Evolutionary conservation across 1,140 invertebrate species (phyloP).

Genomic region (Drosophila truncata): DNA sequence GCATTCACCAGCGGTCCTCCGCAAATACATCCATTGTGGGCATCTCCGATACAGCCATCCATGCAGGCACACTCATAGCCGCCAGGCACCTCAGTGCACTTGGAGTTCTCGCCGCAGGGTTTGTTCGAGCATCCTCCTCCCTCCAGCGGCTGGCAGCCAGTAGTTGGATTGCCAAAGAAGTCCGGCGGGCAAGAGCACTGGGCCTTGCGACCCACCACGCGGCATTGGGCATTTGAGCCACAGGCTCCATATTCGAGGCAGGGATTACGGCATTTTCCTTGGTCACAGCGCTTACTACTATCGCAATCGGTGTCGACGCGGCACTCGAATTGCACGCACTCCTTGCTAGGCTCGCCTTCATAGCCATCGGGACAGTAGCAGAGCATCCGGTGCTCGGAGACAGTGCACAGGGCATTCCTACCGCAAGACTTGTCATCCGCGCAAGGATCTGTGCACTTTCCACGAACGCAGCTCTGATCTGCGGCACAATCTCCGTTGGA

Average conservation of each 20-base stretch:
- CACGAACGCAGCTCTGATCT: conserved; percentile 91
- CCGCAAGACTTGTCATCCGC: conserved; percentile 89
- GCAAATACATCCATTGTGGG: conserved; percentile 92
- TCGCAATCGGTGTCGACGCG: conserved; percentile 92
- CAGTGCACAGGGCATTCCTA: conserved; percentile 90
- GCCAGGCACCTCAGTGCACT: conserved; percentile 91
- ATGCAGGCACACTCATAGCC: conserved; percentile 92
- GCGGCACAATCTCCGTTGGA: conserved; percentile 92
- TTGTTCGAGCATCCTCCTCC: conserved; percentile 91
- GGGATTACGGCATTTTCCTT: conserved; percentile 92
- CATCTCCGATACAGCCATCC: conserved; percentile 92
- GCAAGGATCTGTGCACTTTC: conserved; percentile 93
- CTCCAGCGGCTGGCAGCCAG: conserved; percentile 89
- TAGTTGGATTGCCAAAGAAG: conserved; percentile 92
- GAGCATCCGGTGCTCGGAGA: conserved; percentile 91
- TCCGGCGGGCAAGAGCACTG: conserved; percentile 94
- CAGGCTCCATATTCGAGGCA: conserved; percentile 91
- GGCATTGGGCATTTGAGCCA: conserved; percentile 94
- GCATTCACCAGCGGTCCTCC: conserved; percentile 87
- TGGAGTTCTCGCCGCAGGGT: conserved; percentile 94
- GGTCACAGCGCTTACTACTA: conserved; percentile 90
- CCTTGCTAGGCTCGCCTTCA: conserved; percentile 91
- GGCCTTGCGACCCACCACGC: conserved; percentile 90
- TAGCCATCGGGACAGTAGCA: conserved; percentile 94
- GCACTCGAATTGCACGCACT: conserved; percentile 92